Conservation (phyloP, 2,797 vertebrate genomes). For the Myripristis jacobus region DNA sequence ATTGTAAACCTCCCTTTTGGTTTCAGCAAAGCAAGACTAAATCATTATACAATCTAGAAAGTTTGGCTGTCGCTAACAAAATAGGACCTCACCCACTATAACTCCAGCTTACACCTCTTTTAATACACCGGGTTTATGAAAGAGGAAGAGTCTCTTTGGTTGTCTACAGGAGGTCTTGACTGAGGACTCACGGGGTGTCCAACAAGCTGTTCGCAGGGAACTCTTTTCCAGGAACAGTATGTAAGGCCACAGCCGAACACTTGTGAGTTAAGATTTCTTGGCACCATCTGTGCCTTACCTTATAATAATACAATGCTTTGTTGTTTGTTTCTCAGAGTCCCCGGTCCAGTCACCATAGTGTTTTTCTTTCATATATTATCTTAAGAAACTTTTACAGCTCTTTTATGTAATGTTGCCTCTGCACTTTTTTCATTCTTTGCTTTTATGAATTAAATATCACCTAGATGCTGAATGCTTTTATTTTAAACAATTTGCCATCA, state of each 20-base stretch:
- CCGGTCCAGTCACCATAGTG: not conserved
- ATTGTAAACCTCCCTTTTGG: constrained; percentile 57
- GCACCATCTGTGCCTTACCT: constrained; percentile 33
- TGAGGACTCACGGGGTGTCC: constrained; percentile 44
- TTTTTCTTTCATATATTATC: not conserved
- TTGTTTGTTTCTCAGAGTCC: constrained; percentile 6
- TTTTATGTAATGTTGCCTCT: not conserved
- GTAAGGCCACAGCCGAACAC: constrained; percentile 24
- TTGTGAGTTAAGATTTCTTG: constrained; percentile 18
- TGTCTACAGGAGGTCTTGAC: constrained; percentile 23
- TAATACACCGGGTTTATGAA: constrained; percentile 54
- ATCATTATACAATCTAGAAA: constrained; percentile 46
- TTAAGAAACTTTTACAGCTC: too few relatives aligned
- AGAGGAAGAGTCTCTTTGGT: constrained; percentile 41
- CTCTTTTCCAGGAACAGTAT: constrained; percentile 2
- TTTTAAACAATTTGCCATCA: not conserved
- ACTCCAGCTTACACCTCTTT: constrained; percentile 48
- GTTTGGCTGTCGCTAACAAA: constrained; percentile 65
- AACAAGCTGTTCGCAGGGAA: constrained; percentile 47
- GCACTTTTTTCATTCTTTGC: not conserved
- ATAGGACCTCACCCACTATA: constrained; percentile 13
- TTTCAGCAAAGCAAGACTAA: constrained; percentile 55
- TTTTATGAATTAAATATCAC: not conserved
- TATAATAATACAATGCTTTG: constrained; percentile 11
- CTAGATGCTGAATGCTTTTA: not conserved